A percentile compares a stretch with the other conserved stretches of the same genome.
Evolutionary conservation across 2,797 vertebrate genomes (phyloP).

Genomic region (Pipistrellus pygmaeus): DNA sequence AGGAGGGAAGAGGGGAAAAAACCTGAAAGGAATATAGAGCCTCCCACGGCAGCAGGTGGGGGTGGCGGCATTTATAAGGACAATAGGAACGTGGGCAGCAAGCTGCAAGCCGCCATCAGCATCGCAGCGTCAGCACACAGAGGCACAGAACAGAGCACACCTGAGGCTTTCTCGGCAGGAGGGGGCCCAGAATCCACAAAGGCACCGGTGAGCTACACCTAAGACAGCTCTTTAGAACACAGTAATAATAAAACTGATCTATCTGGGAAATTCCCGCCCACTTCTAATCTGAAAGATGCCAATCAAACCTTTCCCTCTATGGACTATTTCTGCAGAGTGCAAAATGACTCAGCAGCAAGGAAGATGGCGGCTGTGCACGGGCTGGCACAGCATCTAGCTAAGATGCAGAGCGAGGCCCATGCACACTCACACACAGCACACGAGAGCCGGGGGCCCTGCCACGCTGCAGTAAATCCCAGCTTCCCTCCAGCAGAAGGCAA

Average conservation of each 20-base stretch:
- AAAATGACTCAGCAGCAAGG: neutral
- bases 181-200: neutral
- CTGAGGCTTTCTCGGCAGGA: neutral
- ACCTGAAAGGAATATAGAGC: fast-evolving
- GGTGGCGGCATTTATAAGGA: neutral
- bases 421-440: fast-evolving
- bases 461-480: too few species aligned
- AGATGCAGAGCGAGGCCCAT: too few species aligned
- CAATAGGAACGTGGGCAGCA: neutral
- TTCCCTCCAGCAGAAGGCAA: neutral
- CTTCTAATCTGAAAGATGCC: slow-evolving; percentile 41
- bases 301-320: neutral
- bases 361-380: fast-evolving
- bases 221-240: neutral
- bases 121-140: neutral
- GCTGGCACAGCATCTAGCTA: neutral
- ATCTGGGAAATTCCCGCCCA: slow-evolving; percentile 11
- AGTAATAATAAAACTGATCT: neutral
- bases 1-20: neutral
- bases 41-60: neutral
- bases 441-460: neutral
- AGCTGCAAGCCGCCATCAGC: neutral
- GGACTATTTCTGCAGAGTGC: neutral
- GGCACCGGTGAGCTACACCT: neutral
- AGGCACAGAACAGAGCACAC: neutral